Base-by-base conservation (phyloP, 2,797 vertebrate species). In the Microchirus variegatus region DNA sequence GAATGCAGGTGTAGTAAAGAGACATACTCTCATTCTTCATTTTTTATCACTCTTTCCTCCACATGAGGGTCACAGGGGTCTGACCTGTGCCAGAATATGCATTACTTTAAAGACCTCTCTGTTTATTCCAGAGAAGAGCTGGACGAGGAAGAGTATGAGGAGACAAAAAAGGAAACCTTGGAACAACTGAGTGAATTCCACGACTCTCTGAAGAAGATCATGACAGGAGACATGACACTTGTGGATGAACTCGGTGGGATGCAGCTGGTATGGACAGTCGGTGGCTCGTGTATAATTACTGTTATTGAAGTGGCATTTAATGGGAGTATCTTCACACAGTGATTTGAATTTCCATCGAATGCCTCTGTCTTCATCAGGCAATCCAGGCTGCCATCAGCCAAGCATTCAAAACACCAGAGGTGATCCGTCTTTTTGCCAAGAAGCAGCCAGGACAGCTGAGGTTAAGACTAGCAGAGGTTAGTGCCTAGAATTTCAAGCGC, bases 321-420 rank as follows among this genome's bases (percentile, higher is more conserved):
- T 40, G 15, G 10, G 66, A 36, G 3, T 10, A 13, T 35, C 0
- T 17, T 40, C 5, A 43, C 18, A 48, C n/a, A 52, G 11, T 53
- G 12, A 45, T 51, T 18, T 37, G 22, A 50, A 53, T 18, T 18
- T 59, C 43, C 31, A 14, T 46, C 12, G 37, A 6, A 17, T 62
- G 57, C 52, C 53, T 79, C 5, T 63, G 14, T 79, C 12, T 53
- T 85, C 79, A 36, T 66, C 77, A 99, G 97, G 98, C 97, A 22
- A 99, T 96, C 76, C 98, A 99, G 83, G 97, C 97, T 63, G 97
- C 98, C 65, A 99, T 99, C 87, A 99, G 97, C 84, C 97, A 99
- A 81, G 97, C 98, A 0, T 99, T 99, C 87, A 98, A 97, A 91
- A 99, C 98, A 16, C 98, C 98, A 0, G 97, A 99, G 85, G 97